A percentile compares a stretch with the other conserved stretches of the same genome.
Conservation (phyloP, 2,113 vertebrate genomes). For the Elaphurus davidianus region DNA sequence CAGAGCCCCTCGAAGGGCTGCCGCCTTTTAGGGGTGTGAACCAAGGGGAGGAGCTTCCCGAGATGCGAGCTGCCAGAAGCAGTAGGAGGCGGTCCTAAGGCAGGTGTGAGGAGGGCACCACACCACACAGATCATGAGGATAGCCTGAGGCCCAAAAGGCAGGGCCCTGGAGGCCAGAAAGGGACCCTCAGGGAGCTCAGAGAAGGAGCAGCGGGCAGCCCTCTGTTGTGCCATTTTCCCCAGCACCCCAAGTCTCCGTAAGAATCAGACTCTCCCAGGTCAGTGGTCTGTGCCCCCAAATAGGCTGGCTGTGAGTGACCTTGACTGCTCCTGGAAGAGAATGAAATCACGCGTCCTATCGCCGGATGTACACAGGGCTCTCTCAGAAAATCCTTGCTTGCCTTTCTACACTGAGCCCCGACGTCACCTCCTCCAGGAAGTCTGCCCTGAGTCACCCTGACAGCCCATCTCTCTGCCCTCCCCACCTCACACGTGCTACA, state of each 20-base stretch:
- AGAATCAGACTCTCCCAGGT: background rate
- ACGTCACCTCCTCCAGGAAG: background rate
- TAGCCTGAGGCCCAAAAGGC: background rate
- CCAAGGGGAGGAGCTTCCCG: background rate
- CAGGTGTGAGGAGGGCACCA: background rate
- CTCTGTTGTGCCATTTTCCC: background rate
- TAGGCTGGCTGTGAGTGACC: too few species aligned
- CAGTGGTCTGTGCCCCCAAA: background rate
- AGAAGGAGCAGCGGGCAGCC: too few species aligned
- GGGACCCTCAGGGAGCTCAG: background rate
- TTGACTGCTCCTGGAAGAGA: background rate
- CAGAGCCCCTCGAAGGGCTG: background rate
- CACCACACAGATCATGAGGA: fast-evolving
- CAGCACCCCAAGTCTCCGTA: fast-evolving
- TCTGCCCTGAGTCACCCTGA: background rate
- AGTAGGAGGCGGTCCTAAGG: background rate
- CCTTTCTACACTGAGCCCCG: background rate
- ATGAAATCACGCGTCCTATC: too few species aligned
- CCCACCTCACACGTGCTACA: background rate
- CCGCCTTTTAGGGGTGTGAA: background rate
- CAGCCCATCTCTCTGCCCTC: background rate
- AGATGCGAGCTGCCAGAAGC: fast-evolving
- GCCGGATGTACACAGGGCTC: background rate
- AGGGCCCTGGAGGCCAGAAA: background rate
- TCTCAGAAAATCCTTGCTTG: background rate